Conservation (phyloP, 2,113 vertebrate genomes). For the Embiotoca jacksoni region DNA sequence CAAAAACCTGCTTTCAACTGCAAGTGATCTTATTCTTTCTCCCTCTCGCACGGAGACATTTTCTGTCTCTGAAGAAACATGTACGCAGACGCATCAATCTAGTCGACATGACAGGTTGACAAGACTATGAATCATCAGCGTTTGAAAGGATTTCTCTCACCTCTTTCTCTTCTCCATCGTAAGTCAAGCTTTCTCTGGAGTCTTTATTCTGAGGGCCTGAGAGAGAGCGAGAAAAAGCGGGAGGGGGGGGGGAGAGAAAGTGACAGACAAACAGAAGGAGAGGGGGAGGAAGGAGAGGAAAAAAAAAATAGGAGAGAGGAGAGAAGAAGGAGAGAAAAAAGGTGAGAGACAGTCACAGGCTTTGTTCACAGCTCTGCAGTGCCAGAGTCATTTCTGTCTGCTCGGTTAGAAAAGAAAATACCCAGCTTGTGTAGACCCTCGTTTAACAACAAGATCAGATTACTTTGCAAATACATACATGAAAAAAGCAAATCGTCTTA, state of each 20-base stretch:
- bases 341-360: constrained; percentile 76
- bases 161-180: constrained; percentile 96
- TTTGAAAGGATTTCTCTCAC: constrained; percentile 79
- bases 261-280: constrained; percentile 68
- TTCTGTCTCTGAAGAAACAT: constrained; percentile 26
- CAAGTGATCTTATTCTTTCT: constrained; percentile 32
- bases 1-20: constrained; percentile 21
- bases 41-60: not conserved
- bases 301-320: constrained; percentile 19
- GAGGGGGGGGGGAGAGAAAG: constrained; percentile 48
- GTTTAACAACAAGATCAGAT: constrained; percentile 5
- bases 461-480: not conserved
- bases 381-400: constrained; percentile 30
- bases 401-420: constrained; percentile 28
- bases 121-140: constrained; percentile 39
- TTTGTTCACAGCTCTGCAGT: constrained; percentile 69
- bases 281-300: constrained; percentile 49
- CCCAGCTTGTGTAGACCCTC: not conserved
- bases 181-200: constrained; percentile 93
- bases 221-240: constrained; percentile 3
- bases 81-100: constrained; percentile 5
- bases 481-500: not conserved
- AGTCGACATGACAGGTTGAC: constrained; percentile 41
- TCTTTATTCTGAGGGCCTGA: constrained; percentile 90
- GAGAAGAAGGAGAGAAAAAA: constrained; percentile 55